Evolutionary conservation across 2,113 vertebrate genomes (phyloP), one percentile per base, ranked within the genome.

Genomic region (Pithys albifrons): DNA sequence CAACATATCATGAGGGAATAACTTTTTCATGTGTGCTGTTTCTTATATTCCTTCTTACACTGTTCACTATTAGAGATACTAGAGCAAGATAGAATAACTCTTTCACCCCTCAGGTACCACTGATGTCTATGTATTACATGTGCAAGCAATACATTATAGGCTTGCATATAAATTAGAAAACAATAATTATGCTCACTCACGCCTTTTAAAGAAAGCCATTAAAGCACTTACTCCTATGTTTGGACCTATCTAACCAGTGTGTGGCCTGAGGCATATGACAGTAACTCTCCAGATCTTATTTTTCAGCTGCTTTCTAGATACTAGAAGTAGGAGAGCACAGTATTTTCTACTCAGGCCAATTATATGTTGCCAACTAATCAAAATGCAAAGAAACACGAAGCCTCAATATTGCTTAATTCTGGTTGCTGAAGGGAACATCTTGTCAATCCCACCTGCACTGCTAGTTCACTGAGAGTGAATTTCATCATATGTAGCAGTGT

Each of bases 361-460:
- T 91, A 55, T 19, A 35, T 19, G 7, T 61, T 82, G 43, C 76
- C 14, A 67, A 10, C 16, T 89, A 91, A 80, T 92, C 77, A 89
- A 95, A 93, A 88, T 25, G 16, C 35, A 89, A 55, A 43, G 35
- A 84, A 95, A 85, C 29, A 5, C 69, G 49, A 93, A 94, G 75
- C 22, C 12, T 64, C 28, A 39, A 13, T 65, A 43, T 43, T 86
- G 8, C 51, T 90, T 81, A 24, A 45, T 73, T 66, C 7, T 35
- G 90, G 31, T 54, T 92, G 39, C 24, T 65, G 10, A 19, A 86
- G 52, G 27, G 37, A 71, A 61, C 22, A 67, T 64, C 69, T 93
- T 94, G 39, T 87, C 39, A 80, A 46, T 89, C 62, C 31, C 66
- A 91, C 78, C 43, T 90, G 88, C 45, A 17, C 24, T 82, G 28